phyloP scores from a whole-genome alignment of 2,888 invertebrate species.

The Tanypteryx hageni region DNA sequence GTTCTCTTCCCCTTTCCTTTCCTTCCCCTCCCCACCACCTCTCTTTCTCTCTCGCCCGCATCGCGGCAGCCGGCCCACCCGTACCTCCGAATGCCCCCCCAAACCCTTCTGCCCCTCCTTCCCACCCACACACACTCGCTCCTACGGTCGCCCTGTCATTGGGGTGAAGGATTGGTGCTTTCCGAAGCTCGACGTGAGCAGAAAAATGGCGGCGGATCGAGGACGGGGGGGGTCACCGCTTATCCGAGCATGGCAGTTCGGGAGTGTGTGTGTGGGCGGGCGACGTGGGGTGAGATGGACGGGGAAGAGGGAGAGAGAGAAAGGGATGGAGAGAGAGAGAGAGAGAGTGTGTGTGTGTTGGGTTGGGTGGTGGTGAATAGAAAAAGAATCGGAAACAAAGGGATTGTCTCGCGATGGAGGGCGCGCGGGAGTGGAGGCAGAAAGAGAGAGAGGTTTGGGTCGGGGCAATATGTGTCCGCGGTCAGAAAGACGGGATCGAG shows the following conservation, averaged over 20 bases:
- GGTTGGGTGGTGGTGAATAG: slow-evolving; percentile 75
- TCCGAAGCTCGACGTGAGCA: slow-evolving; percentile 50
- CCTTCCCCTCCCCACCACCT: neutral
- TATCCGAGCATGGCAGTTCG: slow-evolving; percentile 30
- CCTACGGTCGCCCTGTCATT: neutral
- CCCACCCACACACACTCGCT: neutral
- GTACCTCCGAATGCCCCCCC: neutral
- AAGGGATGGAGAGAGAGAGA: slow-evolving; percentile 67
- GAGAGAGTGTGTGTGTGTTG: slow-evolving; percentile 74
- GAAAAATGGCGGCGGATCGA: slow-evolving; percentile 21
- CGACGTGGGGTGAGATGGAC: neutral
- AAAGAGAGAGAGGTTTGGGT: no score
- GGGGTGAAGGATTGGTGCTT: slow-evolving; percentile 54
- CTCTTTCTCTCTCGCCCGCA: neutral
- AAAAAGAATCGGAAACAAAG: slow-evolving; percentile 69
- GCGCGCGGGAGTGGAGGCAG: no score
- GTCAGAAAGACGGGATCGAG: no score
- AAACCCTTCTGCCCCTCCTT: neutral
- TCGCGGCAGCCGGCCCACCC: neutral
- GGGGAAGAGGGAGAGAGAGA: neutral
- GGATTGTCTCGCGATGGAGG: neutral
- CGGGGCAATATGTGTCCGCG: no score
- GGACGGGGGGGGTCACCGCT: slow-evolving; percentile 33
- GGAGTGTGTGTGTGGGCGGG: neutral
- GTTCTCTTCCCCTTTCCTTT: neutral